A percentile compares a stretch with the other conserved stretches of the same genome.
Conservation (phyloP, 2,888 invertebrate species). For the Chirona hameri region DNA sequence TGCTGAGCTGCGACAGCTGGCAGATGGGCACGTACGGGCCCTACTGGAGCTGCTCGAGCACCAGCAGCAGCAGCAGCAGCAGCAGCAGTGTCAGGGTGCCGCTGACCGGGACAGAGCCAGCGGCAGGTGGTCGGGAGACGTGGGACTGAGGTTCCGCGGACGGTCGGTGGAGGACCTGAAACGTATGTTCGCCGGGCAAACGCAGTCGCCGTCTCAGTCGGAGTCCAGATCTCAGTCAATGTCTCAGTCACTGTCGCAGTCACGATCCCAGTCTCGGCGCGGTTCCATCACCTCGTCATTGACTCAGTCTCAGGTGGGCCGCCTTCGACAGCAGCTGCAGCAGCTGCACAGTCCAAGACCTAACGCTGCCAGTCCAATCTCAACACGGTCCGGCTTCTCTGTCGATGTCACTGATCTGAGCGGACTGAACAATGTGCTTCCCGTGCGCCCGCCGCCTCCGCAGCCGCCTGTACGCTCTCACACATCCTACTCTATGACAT, state of each 20-base stretch:
- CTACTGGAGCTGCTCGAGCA: background rate
- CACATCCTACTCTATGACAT: background rate
- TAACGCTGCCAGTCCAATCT: background rate
- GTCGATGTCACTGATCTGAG: background rate
- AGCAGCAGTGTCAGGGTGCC: too few relatives aligned
- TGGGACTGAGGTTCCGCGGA: slow-evolving; percentile 74
- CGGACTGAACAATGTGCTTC: background rate
- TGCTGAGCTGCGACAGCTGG: background rate
- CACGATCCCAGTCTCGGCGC: background rate
- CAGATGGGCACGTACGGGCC: background rate
- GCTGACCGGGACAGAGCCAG: too few relatives aligned
- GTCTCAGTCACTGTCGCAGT: background rate
- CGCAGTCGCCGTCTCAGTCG: background rate
- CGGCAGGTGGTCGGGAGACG: slow-evolving; percentile 56
- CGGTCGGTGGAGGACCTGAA: slow-evolving; percentile 78
- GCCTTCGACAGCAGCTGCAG: background rate
- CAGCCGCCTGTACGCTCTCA: background rate
- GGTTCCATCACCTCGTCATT: background rate
- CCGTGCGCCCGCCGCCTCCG: background rate
- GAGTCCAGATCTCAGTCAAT: background rate
- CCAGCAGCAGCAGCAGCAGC: background rate
- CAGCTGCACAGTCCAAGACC: background rate
- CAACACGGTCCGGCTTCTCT: background rate
- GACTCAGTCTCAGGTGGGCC: background rate
- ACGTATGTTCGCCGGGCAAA: background rate